These are phyloP conservation scores for Odontamblyopus lacepedii DNA, from an alignment of 2,797 vertebrate species.

Conservation along the genomic window DNA sequence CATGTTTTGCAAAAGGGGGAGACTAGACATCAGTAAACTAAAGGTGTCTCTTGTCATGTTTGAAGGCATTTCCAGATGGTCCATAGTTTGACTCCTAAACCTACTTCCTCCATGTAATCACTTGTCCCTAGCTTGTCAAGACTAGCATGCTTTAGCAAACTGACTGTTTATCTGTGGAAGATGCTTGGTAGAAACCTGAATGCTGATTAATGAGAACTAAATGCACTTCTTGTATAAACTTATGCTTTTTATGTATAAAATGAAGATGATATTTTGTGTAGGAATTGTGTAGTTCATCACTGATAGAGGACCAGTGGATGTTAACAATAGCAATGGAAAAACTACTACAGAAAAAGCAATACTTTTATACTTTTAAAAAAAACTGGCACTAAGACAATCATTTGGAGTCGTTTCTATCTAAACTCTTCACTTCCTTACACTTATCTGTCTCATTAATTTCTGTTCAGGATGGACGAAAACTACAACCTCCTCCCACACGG, in stretches of 20 bases:
- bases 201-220: neutral
- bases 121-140: neutral
- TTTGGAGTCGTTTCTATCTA: neutral
- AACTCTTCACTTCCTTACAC: neutral
- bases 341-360: neutral
- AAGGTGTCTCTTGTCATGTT: neutral
- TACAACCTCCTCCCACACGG: constrained; percentile 84
- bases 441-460: neutral
- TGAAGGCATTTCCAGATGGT: constrained; percentile 5
- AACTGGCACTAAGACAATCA: neutral
- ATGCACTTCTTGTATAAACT: neutral
- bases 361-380: neutral
- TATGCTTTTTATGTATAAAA: neutral
- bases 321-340: too few species aligned
- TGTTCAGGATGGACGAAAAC: constrained; percentile 83
- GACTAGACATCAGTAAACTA: neutral
- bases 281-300: too few species aligned
- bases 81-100: neutral
- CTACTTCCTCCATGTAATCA: neutral
- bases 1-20: neutral
- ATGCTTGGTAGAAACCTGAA: neutral
- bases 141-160: neutral
- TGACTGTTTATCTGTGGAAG: neutral
- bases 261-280: neutral
- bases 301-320: too few species aligned